Percentiles rank a stretch among this genome's conserved stretches.
phyloP scores from a whole-genome alignment of 30 jellyfish, hydroid and myxozoan species.

The Aurelia coerulea region DNA sequence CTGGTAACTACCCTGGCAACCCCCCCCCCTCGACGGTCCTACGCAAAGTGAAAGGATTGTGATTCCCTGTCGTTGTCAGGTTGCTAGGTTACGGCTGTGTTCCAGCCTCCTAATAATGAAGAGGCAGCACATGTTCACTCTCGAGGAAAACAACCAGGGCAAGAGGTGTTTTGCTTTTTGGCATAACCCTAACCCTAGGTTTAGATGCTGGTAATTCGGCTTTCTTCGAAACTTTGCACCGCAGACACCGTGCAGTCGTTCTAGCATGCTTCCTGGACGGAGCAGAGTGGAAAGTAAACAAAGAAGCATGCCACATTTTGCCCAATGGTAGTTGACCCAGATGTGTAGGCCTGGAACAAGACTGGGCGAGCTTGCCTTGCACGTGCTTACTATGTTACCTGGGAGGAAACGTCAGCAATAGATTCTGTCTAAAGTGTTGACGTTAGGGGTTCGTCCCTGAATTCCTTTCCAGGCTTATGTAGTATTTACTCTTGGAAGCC shows the following conservation, averaged over 20 bases:
- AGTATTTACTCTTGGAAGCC: too few relatives aligned
- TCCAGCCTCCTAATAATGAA: too few relatives aligned
- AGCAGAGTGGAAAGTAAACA: not conserved
- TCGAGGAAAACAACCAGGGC: too few relatives aligned
- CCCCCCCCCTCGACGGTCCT: too few relatives aligned
- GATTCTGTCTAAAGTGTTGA: slow-evolving; percentile 4
- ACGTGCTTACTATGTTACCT: not conserved
- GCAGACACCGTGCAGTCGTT: slow-evolving; percentile 19
- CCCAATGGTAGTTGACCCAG: not conserved
- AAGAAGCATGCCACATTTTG: slow-evolving; percentile 3
- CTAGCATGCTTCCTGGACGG: slow-evolving; percentile 9
- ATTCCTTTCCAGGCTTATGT: too few relatives aligned
- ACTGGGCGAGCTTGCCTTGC: not conserved
- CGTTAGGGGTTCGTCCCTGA: slow-evolving; percentile 28
- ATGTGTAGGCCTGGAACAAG: too few relatives aligned
- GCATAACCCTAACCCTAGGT: slow-evolving; percentile 22
- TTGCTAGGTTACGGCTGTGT: too few relatives aligned
- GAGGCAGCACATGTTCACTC: too few relatives aligned
- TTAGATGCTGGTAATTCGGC: not conserved
- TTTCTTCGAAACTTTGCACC: not conserved
- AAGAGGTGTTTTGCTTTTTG: not conserved
- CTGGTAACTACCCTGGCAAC: too few relatives aligned
- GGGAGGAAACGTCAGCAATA: slow-evolving; percentile 2
- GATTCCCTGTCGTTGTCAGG: too few relatives aligned
- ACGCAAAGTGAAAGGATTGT: too few relatives aligned